A percentile compares a stretch with the other conserved stretches of the same genome.
phyloP scores from a whole-genome alignment of 2,888 invertebrate genomes.

The Malthinus flaveolus region DNA sequence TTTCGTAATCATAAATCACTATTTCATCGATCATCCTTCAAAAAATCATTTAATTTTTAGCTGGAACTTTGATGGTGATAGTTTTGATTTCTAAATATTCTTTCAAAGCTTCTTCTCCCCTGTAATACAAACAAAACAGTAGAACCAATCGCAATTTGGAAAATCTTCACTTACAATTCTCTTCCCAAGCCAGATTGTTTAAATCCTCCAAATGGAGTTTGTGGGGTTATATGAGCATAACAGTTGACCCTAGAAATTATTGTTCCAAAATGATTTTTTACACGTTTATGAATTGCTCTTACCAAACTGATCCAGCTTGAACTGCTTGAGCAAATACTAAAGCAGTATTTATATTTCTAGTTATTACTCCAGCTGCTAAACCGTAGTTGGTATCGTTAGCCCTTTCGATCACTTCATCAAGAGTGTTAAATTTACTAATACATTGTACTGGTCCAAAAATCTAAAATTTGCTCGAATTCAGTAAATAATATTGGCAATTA shows the following conservation, averaged over 20 bases:
- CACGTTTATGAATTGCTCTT: slow-evolving; percentile 41
- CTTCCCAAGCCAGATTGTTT: slow-evolving; percentile 86
- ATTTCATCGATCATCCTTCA: too few relatives aligned
- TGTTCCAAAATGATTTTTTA: background rate
- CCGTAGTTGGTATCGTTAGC: slow-evolving; percentile 82
- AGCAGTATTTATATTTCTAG: slow-evolving; percentile 77
- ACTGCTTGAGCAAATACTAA: slow-evolving; percentile 73
- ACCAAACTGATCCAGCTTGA: slow-evolving; percentile 83
- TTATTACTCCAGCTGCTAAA: slow-evolving; percentile 81
- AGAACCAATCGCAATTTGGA: background rate
- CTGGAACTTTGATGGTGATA: slow-evolving; percentile 62
- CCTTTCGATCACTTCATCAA: slow-evolving; percentile 80
- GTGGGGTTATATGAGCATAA: slow-evolving; percentile 69
- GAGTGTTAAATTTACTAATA: slow-evolving; percentile 77
- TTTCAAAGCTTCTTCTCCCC: slow-evolving; percentile 77
- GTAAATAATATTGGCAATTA: slow-evolving; percentile 5
- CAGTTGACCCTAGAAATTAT: slow-evolving; percentile 68
- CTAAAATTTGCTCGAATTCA: slow-evolving; percentile 52
- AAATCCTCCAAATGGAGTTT: slow-evolving; percentile 88
- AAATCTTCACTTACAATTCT: slow-evolving; percentile 63
- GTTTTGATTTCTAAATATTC: slow-evolving; percentile 81
- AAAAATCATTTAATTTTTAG: slow-evolving; percentile 21
- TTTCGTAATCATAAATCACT: too few relatives aligned
- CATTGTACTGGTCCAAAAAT: slow-evolving; percentile 91
- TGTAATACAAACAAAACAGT: slow-evolving; percentile 50